These are phyloP conservation scores for Oreonectes daqikongensis DNA, from an alignment of 2,797 vertebrate genomes.

Conservation along the genomic window DNA sequence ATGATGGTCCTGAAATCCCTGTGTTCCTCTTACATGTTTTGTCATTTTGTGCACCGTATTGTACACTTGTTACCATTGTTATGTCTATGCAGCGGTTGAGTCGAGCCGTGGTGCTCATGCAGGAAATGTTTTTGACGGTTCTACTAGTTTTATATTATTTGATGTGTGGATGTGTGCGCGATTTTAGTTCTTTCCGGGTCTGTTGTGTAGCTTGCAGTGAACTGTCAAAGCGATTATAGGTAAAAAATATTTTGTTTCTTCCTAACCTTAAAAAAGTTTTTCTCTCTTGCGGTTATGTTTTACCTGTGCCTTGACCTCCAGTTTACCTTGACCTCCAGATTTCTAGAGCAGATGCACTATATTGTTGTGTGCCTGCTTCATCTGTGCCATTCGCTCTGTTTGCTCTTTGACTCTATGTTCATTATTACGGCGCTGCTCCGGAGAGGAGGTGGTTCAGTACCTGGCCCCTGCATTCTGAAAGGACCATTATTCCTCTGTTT, in stretches of 20 bases:
- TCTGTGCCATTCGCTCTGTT: slow-evolving; percentile 1
- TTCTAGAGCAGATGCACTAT: neutral
- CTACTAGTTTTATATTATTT: too few relatives aligned
- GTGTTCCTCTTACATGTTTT: neutral
- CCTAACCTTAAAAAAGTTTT: neutral
- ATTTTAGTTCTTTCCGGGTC: neutral
- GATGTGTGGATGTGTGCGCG: too few relatives aligned
- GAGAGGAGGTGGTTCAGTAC: slow-evolving; percentile 28
- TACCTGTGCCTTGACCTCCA: slow-evolving; percentile 8
- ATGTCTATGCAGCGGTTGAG: neutral
- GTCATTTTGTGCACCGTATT: neutral
- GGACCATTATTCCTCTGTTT: slow-evolving; percentile 57
- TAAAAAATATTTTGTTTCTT: neutral
- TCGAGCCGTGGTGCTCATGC: neutral
- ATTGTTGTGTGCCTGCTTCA: neutral
- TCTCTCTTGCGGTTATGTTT: neutral
- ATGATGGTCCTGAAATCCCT: neutral
- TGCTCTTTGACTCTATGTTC: slow-evolving; percentile 30
- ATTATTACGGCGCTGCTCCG: slow-evolving; percentile 22
- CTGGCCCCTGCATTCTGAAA: slow-evolving; percentile 29
- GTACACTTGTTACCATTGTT: neutral
- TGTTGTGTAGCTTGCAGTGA: neutral
- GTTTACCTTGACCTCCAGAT: slow-evolving; percentile 3
- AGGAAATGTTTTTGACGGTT: neutral
- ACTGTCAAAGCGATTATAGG: neutral